A percentile compares a stretch with the other conserved stretches of the same genome.
These are phyloP conservation scores for Drosophila anomalipes DNA, from an alignment of 2,888 invertebrate species.

Conservation along the genomic window DNA sequence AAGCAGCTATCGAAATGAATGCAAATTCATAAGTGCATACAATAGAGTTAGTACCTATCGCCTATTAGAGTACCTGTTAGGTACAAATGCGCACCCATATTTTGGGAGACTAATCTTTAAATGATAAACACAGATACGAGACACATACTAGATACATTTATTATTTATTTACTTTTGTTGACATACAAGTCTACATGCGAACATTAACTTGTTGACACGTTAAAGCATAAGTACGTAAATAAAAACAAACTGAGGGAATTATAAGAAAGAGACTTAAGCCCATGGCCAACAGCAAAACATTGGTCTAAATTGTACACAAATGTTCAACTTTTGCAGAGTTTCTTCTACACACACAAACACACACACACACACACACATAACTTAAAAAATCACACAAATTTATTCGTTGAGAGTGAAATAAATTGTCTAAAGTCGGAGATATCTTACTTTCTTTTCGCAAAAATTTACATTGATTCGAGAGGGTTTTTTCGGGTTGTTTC, in stretches of 20 bases:
- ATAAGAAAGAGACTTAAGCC: not conserved
- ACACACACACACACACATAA: not conserved
- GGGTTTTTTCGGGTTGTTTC: slow-evolving; percentile 26
- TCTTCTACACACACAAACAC: not conserved
- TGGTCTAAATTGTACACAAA: slow-evolving; percentile 1
- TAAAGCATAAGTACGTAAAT: not conserved
- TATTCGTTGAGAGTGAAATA: slow-evolving; percentile 5
- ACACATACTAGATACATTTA: not conserved
- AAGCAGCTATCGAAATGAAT: slow-evolving; percentile 1
- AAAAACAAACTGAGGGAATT: not conserved
- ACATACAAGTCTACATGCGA: not conserved
- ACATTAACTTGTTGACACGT: not conserved
- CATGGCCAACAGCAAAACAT: slow-evolving; percentile 5
- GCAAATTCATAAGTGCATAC: not conserved
- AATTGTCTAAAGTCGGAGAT: slow-evolving; percentile 26
- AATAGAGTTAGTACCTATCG: not conserved
- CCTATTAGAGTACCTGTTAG: not conserved
- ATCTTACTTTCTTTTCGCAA: slow-evolving; percentile 55
- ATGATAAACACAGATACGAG: not conserved
- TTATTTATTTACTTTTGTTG: slow-evolving; percentile 6
- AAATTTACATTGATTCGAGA: slow-evolving; percentile 42
- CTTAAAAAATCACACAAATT: not conserved
- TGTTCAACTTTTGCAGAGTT: not conserved
- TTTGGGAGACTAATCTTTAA: not conserved
- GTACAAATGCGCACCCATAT: not conserved